A percentile compares a stretch with the other conserved stretches of the same genome.
Evolutionary conservation across 2,888 invertebrate genomes (phyloP).

Genomic region (Ganaspis brasiliensis): DNA sequence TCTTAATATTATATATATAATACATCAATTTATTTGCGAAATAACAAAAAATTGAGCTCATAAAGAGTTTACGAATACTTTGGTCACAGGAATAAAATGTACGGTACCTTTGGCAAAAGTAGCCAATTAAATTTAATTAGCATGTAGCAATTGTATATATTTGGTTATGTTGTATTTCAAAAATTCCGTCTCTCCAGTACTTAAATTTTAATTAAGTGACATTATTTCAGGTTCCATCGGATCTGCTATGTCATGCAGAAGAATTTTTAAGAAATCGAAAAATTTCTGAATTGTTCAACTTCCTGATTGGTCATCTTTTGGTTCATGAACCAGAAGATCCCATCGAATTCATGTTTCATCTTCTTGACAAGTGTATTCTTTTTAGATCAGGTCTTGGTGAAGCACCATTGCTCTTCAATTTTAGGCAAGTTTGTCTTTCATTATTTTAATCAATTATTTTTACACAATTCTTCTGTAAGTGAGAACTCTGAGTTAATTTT

Average conservation of each 20-base stretch:
- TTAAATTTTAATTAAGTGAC: constrained; percentile 37
- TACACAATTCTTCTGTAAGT: not conserved
- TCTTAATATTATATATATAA: no score
- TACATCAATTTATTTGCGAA: no score
- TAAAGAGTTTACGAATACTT: no score
- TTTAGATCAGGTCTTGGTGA: constrained; percentile 80
- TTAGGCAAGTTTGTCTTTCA: constrained; percentile 63
- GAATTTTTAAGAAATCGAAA: constrained; percentile 78
- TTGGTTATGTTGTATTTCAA: not conserved
- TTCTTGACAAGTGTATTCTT: constrained; percentile 80
- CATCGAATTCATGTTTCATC: constrained; percentile 78
- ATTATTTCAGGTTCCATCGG: constrained; percentile 59
- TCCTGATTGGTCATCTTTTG: constrained; percentile 80
- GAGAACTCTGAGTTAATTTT: no score
- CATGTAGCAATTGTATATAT: not conserved
- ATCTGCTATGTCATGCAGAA: constrained; percentile 76
- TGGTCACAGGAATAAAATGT: not conserved
- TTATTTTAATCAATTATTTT: not conserved
- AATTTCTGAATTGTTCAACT: constrained; percentile 81
- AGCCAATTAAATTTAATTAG: not conserved
- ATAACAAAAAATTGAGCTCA: no score
- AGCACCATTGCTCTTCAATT: constrained; percentile 80
- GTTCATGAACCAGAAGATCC: constrained; percentile 79
- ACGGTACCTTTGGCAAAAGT: not conserved
- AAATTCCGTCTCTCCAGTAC: constrained; percentile 1